phyloP scores from a whole-genome alignment of 2,888 invertebrate genomes.

The Leptinotarsa juncta region DNA sequence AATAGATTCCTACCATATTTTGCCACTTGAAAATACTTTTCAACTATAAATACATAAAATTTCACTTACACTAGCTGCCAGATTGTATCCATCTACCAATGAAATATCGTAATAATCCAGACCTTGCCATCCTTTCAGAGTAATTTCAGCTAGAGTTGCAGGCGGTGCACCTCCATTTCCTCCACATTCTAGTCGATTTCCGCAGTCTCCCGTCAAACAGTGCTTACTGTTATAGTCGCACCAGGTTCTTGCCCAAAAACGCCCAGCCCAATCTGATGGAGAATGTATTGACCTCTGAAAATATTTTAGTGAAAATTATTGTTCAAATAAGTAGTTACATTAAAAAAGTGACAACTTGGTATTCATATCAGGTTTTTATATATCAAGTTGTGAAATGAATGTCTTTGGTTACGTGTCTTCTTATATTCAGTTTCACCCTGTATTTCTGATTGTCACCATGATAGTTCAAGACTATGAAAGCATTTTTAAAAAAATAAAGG shows the following conservation, averaged over 20 bases:
- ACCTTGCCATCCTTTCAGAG: conserved; percentile 60
- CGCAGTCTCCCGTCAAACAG: conserved; percentile 65
- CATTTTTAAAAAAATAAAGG: no score
- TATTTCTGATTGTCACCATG: no score
- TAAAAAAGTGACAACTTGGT: no score
- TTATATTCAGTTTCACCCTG: no score
- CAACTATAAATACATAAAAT: not conserved
- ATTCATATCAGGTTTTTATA: no score
- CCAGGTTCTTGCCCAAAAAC: conserved; percentile 66
- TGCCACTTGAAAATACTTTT: no score
- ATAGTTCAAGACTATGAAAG: no score
- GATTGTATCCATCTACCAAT: conserved; percentile 68
- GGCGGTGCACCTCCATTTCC: conserved; percentile 66
- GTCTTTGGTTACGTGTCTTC: no score
- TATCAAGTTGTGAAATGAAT: no score
- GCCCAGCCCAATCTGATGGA: conserved; percentile 62
- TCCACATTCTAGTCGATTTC: conserved; percentile 62
- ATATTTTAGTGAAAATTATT: not conserved
- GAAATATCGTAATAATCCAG: conserved; percentile 68
- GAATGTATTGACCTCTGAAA: conserved; percentile 48
- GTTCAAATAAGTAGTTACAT: no score
- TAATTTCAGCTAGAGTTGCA: conserved; percentile 65
- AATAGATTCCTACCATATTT: no score
- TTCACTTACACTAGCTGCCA: conserved; percentile 56
- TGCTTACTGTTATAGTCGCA: conserved; percentile 59